Evolutionary conservation across 2,797 vertebrate species (phyloP).

Genomic region (Arnoldichthys spilopterus): DNA sequence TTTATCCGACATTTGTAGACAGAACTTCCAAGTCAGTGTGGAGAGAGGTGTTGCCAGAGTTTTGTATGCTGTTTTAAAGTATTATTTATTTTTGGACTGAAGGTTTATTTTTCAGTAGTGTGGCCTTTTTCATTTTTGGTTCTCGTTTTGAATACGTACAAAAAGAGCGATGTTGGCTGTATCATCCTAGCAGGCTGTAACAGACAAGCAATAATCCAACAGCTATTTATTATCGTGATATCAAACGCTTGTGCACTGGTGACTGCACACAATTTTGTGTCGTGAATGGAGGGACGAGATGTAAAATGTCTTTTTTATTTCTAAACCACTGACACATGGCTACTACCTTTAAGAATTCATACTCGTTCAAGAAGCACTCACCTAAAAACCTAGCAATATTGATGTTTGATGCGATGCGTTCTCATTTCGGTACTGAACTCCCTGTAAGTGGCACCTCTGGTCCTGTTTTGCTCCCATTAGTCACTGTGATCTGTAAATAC

Average conservation of each 20-base stretch:
- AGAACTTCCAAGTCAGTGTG: constrained; percentile 77
- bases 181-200: constrained; percentile 50
- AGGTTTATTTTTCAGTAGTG: constrained; percentile 75
- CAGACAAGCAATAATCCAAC: constrained; percentile 73
- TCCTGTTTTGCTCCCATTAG: constrained; percentile 70
- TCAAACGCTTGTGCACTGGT: constrained; percentile 1
- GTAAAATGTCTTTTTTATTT: constrained; percentile 3
- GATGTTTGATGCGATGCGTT: not conserved
- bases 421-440: constrained; percentile 29
- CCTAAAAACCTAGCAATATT: constrained; percentile 49
- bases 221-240: constrained; percentile 11
- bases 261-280: not conserved
- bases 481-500: constrained; percentile 85
- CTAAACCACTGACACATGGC: not conserved
- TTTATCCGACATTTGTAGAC: constrained; percentile 82
- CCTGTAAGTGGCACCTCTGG: constrained; percentile 38
- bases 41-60: constrained; percentile 71
- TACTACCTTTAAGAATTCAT: constrained; percentile 31
- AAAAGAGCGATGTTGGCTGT: constrained; percentile 65
- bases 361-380: constrained; percentile 15
- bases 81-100: constrained; percentile 80
- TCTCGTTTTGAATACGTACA: constrained; percentile 63
- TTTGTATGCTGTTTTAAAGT: constrained; percentile 81
- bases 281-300: not conserved
- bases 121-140: constrained; percentile 73